Base-by-base conservation (phyloP, 2,888 invertebrate genomes). In the Eueremaeus valkanovi region DNA sequence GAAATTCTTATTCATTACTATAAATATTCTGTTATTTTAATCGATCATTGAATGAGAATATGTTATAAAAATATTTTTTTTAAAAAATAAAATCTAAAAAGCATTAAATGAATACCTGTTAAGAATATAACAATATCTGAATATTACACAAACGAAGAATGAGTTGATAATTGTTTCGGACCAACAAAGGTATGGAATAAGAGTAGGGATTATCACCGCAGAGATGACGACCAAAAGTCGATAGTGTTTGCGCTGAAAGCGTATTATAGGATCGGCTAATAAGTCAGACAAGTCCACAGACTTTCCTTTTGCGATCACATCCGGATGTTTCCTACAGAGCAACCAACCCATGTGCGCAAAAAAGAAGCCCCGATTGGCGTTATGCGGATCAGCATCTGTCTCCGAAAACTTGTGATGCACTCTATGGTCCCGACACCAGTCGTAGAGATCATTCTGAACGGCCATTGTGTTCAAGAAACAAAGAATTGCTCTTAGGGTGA, bases 121-220 rank as follows among this genome's bases (percentile, higher is more conserved):
- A 96, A 0, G 96, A 96, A 91, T 92, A 78, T 90, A 86, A 74
- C 90, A 90, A 84, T 95, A 96, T 73, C 96, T 87, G 80, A 89
- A 87, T 78, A 92, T 89, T 1, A 87, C 86, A 81, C 90, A 90
- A 11, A 95, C 87, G 86, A 92, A 90, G 84, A 93, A 94, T 3
- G 93, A 90, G 79, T 88, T 88, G 85, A 89, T 86, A 16, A 91
- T 82, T 0, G 87, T 86, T 84, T 97, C 96, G 55, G 89, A 86
- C 95, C 95, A 97, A 81, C 88, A 89, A 82, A 90, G 89, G 82
- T 89, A 88, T 0, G 96, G 95, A 73, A 94, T 87, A 77, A 87
- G 81, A 0, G 93, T 89, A 0, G 97, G 86, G 27, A 87, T 75
- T 5, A 85, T 76, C 79, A 86, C 85, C 79, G 85, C 85, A 75